Base-by-base conservation (phyloP, 2,797 vertebrate species). In the Pipistrellus pipistrellus region DNA sequence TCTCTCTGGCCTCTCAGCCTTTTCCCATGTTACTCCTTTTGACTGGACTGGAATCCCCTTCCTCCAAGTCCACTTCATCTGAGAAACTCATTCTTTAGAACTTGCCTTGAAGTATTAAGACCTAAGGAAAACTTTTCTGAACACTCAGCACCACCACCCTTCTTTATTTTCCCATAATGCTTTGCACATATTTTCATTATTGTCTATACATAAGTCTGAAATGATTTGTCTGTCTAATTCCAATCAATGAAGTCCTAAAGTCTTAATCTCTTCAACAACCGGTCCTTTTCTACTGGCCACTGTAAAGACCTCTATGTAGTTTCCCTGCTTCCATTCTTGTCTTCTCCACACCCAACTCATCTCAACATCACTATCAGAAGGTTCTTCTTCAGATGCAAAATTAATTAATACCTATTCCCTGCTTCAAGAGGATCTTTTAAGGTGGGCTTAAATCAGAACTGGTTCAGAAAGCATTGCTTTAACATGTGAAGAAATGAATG, bases 401-500 rank as follows among this genome's bases (percentile, higher is more conserved):
- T 35, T 27, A 94, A 88, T 90, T 41, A 78, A 84, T 32, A 30
- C 30, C 51, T 23, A 35, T 84, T 53, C 14, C 57, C 38, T 76
- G 46, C 15, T 93, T 85, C 62, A 44, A 73, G 75, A 41, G 2
- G 13, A 10, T 81, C 32, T 93, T 93, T 91, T 53, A 87, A 68
- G 57, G 59, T 66, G 14, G 11, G 20, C 13, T 71, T 85, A 87
- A 78, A 69, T 88, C 89, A 85, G n/a, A 95, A 48, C 27, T 85
- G n/a, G 35, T 82, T 93, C 83, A 78, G 75, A 88, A 93, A 93
- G 46, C 53, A 21, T n/a, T 94, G 51, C 69, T 93, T 88, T 91
- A 41, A 46, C 13, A 35, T 71, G 14, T 55, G 78, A 95, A 75
- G 71, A 25, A 32, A 64, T 73, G 23, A 91, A 88, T 78, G 57